phyloP scores from a whole-genome alignment of 2,888 invertebrate genomes.

The Drosophila picticornis region DNA sequence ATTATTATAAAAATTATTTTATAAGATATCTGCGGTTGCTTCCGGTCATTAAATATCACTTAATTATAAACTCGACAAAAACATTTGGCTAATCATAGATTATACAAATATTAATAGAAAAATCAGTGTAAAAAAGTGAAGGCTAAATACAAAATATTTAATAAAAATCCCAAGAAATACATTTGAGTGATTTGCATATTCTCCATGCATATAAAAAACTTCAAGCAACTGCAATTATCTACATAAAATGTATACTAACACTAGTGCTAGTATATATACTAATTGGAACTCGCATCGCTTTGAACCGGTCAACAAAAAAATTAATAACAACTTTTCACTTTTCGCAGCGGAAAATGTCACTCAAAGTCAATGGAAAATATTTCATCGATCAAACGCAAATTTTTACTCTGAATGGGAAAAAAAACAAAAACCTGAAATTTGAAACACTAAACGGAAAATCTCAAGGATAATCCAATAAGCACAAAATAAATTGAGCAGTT shows the following conservation, averaged over 20 bases:
- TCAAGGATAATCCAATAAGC: conserved; percentile 47
- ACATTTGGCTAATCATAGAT: conserved; percentile 57
- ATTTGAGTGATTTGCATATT: conserved; percentile 64
- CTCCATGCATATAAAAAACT: background rate
- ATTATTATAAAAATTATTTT: conserved; percentile 28
- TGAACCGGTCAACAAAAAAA: conserved; percentile 45
- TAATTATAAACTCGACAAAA: conserved; percentile 59
- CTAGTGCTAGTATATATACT: conserved; percentile 16
- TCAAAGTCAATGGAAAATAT: conserved; percentile 66
- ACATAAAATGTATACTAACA: conserved; percentile 7
- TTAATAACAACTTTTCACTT: conserved; percentile 78
- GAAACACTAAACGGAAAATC: conserved; percentile 13
- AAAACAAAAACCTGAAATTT: conserved; percentile 11
- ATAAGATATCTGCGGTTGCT: conserved; percentile 51
- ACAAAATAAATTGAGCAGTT: conserved; percentile 58
- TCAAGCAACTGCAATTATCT: conserved; percentile 22
- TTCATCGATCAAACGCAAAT: conserved; percentile 41
- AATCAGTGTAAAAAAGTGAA: conserved; percentile 51
- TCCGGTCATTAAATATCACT: conserved; percentile 67
- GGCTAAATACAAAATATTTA: conserved; percentile 38
- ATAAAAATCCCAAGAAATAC: conserved; percentile 14
- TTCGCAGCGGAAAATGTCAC: conserved; percentile 77
- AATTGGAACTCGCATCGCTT: conserved; percentile 30
- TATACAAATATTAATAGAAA: conserved; percentile 19
- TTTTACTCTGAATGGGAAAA: background rate